phyloP scores from a whole-genome alignment of 2,797 vertebrate species.

The Pogoniulus pusillus region DNA sequence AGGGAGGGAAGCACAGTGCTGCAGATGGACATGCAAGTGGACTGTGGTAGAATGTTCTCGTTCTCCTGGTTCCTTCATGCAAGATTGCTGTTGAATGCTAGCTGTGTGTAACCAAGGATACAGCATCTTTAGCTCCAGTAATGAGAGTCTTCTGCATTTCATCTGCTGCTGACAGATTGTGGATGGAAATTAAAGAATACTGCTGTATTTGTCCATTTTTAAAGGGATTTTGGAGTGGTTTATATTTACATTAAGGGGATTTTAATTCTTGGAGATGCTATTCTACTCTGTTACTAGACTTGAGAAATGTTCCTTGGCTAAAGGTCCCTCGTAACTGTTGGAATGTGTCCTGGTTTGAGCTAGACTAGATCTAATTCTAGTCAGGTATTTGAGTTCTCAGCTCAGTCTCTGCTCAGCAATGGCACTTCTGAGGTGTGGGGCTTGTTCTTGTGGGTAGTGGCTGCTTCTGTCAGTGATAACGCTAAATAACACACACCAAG shows the following conservation, averaged over 20 bases:
- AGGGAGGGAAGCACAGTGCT: accelerated
- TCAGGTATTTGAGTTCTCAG: too few species aligned
- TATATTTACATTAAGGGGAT: background rate
- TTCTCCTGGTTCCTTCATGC: background rate
- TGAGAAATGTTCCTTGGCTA: background rate
- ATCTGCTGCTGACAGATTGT: background rate
- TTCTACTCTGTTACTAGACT: background rate
- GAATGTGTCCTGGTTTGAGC: background rate
- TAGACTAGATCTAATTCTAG: too few species aligned
- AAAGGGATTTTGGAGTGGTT: background rate
- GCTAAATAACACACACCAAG: too few species aligned
- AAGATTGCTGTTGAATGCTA: accelerated
- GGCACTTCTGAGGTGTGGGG: too few species aligned
- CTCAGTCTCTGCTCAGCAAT: too few species aligned
- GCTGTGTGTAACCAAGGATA: background rate
- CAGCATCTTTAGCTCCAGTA: background rate
- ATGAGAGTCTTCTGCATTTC: background rate
- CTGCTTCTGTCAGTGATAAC: too few species aligned
- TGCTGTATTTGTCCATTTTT: background rate
- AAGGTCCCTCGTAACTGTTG: background rate
- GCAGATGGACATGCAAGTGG: background rate
- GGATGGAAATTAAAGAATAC: background rate
- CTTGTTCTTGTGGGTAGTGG: too few species aligned
- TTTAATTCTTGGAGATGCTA: background rate
- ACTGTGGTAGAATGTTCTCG: background rate